A percentile compares a stretch with the other conserved stretches of the same genome.
Conservation (phyloP, 2,113 vertebrate species). For the Willisornis vidua region DNA sequence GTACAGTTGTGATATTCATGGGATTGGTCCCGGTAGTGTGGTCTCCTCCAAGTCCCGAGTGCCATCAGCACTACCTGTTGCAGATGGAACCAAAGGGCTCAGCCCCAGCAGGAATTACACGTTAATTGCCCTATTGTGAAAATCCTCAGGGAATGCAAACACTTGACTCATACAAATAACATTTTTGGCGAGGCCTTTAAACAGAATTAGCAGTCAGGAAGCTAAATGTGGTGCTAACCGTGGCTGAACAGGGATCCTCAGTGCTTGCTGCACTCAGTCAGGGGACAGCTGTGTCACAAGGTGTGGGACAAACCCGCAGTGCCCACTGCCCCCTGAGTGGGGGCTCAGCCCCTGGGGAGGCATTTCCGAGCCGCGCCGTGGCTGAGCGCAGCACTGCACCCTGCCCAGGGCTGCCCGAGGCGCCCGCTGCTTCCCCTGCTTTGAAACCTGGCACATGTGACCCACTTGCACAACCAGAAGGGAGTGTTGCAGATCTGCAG, state of each 20-base stretch:
- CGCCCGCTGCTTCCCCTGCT: not conserved
- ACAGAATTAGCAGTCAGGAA: not conserved
- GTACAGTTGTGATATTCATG: not conserved
- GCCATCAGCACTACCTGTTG: not conserved
- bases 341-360: not conserved
- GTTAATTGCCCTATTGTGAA: not conserved
- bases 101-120: not conserved
- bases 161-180: not conserved
- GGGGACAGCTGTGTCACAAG: not conserved
- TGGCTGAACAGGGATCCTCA: not conserved
- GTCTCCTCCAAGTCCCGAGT: not conserved
- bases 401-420: not conserved
- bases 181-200: not conserved
- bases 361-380: not conserved
- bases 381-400: constrained; percentile 11
- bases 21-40: not conserved
- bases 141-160: not conserved
- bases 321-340: not conserved
- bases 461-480: not conserved
- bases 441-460: not conserved
- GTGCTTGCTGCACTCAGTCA: not conserved
- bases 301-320: not conserved
- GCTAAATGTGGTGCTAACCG: not conserved
- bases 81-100: not conserved
- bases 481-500: not conserved